A percentile compares a stretch with the other conserved stretches of the same genome.
phyloP scores from a whole-genome alignment of 2,113 vertebrate species.

The Choloepus hoffmanni region DNA sequence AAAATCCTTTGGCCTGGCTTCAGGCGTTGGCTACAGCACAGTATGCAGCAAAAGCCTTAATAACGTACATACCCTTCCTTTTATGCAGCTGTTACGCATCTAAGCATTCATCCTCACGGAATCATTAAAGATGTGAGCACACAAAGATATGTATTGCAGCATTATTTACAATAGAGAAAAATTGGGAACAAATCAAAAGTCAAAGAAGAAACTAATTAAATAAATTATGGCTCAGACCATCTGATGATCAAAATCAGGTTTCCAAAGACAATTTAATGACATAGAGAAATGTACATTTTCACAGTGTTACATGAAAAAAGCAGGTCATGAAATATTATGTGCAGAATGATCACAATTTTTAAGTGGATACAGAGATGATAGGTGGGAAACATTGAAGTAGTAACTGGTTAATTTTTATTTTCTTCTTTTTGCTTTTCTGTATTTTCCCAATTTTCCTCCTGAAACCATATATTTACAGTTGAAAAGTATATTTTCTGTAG shows the following conservation, averaged over 20 bases:
- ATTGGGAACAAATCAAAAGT: neutral
- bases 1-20: neutral
- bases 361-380: neutral
- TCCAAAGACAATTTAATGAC: neutral
- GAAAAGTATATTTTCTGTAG: neutral
- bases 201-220: neutral
- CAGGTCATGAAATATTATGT: neutral
- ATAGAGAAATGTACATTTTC: neutral
- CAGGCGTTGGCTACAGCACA: neutral
- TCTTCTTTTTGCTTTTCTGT: neutral
- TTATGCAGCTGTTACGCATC: neutral
- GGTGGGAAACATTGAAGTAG: neutral
- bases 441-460: neutral
- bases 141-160: neutral
- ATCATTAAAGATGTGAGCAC: neutral
- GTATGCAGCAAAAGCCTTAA: neutral
- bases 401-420: slow-evolving; percentile 1
- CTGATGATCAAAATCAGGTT: neutral
- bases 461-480: neutral
- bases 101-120: neutral
- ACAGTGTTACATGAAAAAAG: neutral
- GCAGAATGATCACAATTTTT: neutral
- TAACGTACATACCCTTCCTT: neutral
- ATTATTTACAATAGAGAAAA: slow-evolving; percentile 11
- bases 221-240: neutral